phyloP scores from a whole-genome alignment of 2,113 vertebrate species.

The Chionis minor region DNA sequence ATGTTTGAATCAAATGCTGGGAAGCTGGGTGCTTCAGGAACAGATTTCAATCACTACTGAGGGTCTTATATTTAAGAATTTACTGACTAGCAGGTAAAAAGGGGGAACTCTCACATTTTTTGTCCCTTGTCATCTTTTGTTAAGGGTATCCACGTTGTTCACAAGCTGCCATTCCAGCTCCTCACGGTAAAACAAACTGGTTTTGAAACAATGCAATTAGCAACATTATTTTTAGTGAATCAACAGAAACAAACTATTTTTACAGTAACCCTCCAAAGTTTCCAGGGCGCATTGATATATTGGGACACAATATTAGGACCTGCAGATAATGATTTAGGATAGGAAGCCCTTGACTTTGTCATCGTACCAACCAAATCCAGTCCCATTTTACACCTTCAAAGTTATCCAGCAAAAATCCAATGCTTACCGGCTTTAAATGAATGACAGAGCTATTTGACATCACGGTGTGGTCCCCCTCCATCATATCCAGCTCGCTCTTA shows the following conservation, averaged over 20 bases:
- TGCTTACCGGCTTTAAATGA: slow-evolving; percentile 90
- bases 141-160: not conserved
- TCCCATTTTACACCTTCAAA: not conserved
- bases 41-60: not conserved
- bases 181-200: not conserved
- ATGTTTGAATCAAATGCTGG: not conserved
- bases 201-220: not conserved
- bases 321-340: not conserved
- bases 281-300: not conserved
- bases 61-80: not conserved
- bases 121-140: not conserved
- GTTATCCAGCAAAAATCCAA: not conserved
- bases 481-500: slow-evolving; percentile 94
- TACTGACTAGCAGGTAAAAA: not conserved
- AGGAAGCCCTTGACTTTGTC: not conserved
- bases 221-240: not conserved
- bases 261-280: not conserved
- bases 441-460: slow-evolving; percentile 99
- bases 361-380: not conserved
- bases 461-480: slow-evolving; percentile 95
- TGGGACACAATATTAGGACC: not conserved
- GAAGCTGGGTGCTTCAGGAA: not conserved
- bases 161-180: not conserved
- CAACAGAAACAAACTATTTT: not conserved
- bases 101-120: not conserved